A percentile compares a stretch with the other conserved stretches of the same genome.
These are phyloP conservation scores for Drosophila eohydei DNA, from an alignment of 2,888 invertebrate genomes.

Conservation along the genomic window DNA sequence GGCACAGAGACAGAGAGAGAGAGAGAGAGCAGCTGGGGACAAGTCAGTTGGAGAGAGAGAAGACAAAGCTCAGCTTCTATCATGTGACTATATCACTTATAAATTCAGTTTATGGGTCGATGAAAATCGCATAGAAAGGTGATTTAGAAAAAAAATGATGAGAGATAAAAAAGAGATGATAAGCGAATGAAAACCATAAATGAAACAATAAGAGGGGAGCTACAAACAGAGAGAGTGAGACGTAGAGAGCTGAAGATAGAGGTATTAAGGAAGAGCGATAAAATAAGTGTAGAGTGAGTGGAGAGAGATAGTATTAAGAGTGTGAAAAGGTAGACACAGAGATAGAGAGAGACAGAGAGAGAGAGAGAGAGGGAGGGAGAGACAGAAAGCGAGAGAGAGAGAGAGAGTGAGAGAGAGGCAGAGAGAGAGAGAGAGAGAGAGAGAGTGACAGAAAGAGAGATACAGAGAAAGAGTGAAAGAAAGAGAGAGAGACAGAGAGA, in stretches of 20 bases:
- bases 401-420: neutral
- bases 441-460: neutral
- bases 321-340: neutral
- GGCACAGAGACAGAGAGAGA: neutral
- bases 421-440: neutral
- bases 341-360: neutral
- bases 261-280: neutral
- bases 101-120: neutral
- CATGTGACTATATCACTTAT: too few relatives aligned
- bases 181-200: too few relatives aligned
- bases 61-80: too few relatives aligned
- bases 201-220: neutral
- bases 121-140: conserved; percentile 4
- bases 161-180: neutral
- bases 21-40: neutral
- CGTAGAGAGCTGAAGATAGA: too few relatives aligned
- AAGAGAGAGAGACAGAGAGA: neutral
- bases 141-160: too few relatives aligned
- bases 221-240: too few relatives aligned
- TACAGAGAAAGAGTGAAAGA: neutral
- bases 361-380: neutral
- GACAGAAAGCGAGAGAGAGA: neutral
- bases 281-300: too few relatives aligned
- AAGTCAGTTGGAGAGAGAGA: neutral
- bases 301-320: neutral